phyloP scores from a whole-genome alignment of 2,888 invertebrate species.

The Chrysomela aeneicollis region DNA sequence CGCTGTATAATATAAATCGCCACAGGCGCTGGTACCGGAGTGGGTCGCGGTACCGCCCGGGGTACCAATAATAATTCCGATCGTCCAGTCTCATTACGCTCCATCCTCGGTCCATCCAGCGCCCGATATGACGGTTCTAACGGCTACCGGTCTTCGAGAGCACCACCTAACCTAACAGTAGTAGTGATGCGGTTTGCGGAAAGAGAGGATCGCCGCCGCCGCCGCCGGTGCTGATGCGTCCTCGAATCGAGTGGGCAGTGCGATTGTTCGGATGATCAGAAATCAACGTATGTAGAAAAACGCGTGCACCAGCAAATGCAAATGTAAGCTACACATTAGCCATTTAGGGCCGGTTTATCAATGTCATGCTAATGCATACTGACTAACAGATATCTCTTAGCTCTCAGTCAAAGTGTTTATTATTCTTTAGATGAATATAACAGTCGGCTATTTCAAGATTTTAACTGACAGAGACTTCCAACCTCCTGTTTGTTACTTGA shows the following conservation, averaged over 20 bases:
- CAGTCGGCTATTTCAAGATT: too few species aligned
- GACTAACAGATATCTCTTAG: too few species aligned
- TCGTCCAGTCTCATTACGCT: slow-evolving; percentile 30
- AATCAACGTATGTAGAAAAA: not conserved
- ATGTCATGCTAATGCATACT: too few species aligned
- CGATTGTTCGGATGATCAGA: not conserved
- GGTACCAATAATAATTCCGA: slow-evolving; percentile 45
- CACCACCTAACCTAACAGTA: slow-evolving; percentile 10
- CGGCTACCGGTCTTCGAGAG: slow-evolving; percentile 32
- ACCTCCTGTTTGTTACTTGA: too few species aligned
- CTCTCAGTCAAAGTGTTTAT: too few species aligned
- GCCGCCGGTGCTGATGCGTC: too few species aligned
- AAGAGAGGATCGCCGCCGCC: not conserved
- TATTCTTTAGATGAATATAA: too few species aligned
- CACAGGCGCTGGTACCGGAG: not conserved
- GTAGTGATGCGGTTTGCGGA: not conserved
- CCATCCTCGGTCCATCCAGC: slow-evolving; percentile 26
- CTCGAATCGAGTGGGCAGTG: not conserved
- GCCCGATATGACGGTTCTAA: slow-evolving; percentile 24
- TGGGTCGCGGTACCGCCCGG: slow-evolving; percentile 43
- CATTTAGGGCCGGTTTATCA: too few species aligned
- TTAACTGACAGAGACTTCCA: too few species aligned
- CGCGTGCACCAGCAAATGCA: not conserved
- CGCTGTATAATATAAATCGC: too few species aligned
- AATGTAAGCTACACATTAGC: not conserved